These are phyloP conservation scores for Trypoxylon attenuatum DNA, from an alignment of 2,888 invertebrate genomes.

Conservation along the genomic window DNA sequence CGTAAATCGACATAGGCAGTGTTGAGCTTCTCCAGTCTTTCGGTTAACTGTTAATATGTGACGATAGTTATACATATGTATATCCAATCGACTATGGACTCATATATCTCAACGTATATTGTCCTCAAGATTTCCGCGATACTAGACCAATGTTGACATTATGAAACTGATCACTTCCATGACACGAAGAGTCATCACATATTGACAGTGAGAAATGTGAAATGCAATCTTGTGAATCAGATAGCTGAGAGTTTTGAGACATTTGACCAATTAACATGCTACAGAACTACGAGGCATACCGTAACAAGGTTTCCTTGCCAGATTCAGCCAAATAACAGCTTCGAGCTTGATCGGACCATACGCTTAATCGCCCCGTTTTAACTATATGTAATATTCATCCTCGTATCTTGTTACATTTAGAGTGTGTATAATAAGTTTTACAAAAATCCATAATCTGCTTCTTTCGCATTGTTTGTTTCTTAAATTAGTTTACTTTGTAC, in stretches of 20 bases:
- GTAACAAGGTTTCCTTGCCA: too few relatives aligned
- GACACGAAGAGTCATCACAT: too few relatives aligned
- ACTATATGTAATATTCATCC: conserved; percentile 4
- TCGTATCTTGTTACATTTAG: conserved; percentile 41
- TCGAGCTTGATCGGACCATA: not conserved
- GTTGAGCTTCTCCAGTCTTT: conserved; percentile 14
- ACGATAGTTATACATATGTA: not conserved
- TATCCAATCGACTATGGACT: not conserved
- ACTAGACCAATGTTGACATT: too few relatives aligned
- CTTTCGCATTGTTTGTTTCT: conserved; percentile 49
- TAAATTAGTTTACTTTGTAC: conserved; percentile 73
- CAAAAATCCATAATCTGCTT: conserved; percentile 55
- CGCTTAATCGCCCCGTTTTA: not conserved
- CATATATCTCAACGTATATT: not conserved
- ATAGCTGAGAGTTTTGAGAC: too few relatives aligned
- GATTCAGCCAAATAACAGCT: too few relatives aligned
- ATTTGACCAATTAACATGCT: too few relatives aligned
- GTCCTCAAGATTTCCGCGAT: too few relatives aligned
- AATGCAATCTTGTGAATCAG: too few relatives aligned
- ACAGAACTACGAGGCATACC: too few relatives aligned
- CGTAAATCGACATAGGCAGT: conserved; percentile 25
- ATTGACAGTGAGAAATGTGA: too few relatives aligned
- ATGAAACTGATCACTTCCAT: too few relatives aligned
- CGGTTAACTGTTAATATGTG: not conserved
- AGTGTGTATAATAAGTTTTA: conserved; percentile 60